phyloP scores from a whole-genome alignment of 2,113 vertebrate species.

The Xyliphius kryptos region DNA sequence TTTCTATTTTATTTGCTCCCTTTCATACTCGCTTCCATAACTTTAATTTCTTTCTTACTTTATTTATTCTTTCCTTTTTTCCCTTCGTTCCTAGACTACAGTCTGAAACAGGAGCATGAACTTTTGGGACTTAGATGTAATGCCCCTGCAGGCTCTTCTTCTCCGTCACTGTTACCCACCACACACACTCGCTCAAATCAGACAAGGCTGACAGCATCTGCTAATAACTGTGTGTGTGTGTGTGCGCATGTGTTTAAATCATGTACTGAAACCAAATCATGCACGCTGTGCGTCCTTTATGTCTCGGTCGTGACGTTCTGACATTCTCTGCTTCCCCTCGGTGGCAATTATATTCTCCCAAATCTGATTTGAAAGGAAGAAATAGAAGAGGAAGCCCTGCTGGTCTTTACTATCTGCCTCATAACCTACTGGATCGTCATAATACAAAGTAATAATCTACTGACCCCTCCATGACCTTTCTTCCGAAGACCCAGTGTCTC shows the following conservation, averaged over 20 bases:
- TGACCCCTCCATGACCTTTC: background rate
- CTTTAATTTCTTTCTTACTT: no score
- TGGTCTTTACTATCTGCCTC: slow-evolving; percentile 11
- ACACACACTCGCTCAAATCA: slow-evolving; percentile 6
- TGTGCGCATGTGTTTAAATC: slow-evolving; percentile 2
- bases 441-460: background rate
- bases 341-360: slow-evolving; percentile 19
- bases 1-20: no score
- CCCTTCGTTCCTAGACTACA: no score
- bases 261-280: background rate
- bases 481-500: no score
- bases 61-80: no score
- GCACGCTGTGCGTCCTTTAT: slow-evolving; percentile 5
- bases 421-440: slow-evolving; percentile 7
- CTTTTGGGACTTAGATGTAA: slow-evolving; percentile 19
- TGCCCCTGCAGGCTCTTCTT: slow-evolving; percentile 18
- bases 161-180: slow-evolving; percentile 7
- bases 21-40: no score
- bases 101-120: no score
- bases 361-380: slow-evolving; percentile 26
- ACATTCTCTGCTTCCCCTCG: background rate
- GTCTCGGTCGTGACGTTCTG: background rate
- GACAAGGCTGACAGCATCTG: slow-evolving; percentile 9
- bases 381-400: background rate
- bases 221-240: no score